phyloP scores from a whole-genome alignment of 2,113 vertebrate species.

The Meleagris gallopavo region DNA sequence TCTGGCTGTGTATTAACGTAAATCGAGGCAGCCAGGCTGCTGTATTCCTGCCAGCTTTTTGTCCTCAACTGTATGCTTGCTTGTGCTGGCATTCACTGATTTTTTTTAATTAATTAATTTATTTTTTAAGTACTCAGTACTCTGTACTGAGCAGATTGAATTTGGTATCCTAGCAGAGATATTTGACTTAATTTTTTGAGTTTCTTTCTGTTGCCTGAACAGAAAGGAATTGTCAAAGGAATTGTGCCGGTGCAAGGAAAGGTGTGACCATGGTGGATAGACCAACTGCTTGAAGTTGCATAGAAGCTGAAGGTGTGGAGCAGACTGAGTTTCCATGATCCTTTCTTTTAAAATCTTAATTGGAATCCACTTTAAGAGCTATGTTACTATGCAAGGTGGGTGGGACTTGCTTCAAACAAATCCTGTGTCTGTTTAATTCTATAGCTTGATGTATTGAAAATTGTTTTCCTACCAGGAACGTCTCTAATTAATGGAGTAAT shows the following conservation, averaged over 20 bases:
- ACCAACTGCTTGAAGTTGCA: neutral
- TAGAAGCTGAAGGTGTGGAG: fast-evolving
- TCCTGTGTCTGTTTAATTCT: neutral
- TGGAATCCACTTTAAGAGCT: neutral
- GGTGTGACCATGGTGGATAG: neutral
- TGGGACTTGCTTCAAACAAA: neutral
- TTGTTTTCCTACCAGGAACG: neutral
- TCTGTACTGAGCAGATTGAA: fast-evolving
- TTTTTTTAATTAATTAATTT: too few species aligned
- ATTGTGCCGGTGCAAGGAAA: neutral
- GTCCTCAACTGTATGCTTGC: neutral
- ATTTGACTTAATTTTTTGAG: neutral
- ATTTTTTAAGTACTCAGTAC: too few species aligned
- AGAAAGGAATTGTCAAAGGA: neutral
- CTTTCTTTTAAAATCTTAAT: neutral
- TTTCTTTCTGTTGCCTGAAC: neutral
- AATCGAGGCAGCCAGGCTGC: neutral
- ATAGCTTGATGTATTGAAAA: neutral
- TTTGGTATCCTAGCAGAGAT: neutral
- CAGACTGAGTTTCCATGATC: neutral
- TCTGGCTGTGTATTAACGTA: fast-evolving
- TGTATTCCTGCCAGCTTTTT: neutral
- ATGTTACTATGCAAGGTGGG: neutral
- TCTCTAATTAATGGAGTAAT: neutral
- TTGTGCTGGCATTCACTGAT: neutral